Percentiles rank a stretch among this genome's conserved stretches.
Evolutionary conservation across 2,113 vertebrate species (phyloP).

Genomic region (Holacanthus passer): DNA sequence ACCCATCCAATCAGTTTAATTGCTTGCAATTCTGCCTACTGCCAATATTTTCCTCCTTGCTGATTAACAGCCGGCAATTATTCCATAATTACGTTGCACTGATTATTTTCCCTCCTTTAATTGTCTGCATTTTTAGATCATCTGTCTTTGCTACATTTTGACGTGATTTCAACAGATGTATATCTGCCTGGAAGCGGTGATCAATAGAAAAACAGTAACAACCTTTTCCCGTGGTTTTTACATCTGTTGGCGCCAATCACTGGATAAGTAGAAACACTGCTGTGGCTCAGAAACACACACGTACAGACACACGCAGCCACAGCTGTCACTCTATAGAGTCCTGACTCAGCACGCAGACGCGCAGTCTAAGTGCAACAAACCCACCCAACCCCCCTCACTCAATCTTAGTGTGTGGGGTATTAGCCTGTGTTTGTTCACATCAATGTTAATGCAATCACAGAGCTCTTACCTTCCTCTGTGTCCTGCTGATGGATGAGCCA

Average conservation of each 20-base stretch:
- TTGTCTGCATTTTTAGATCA: slow-evolving; percentile 2
- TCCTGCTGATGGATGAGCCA: slow-evolving; percentile 72
- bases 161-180: slow-evolving; percentile 16
- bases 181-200: slow-evolving; percentile 12
- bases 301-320: slow-evolving; percentile 32
- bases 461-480: slow-evolving; percentile 86
- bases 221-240: background rate
- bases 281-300: slow-evolving; percentile 46
- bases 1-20: slow-evolving; percentile 64
- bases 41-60: slow-evolving; percentile 54
- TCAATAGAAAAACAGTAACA: background rate
- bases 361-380: slow-evolving; percentile 53
- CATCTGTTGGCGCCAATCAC: slow-evolving; percentile 64
- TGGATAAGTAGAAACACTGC: slow-evolving; percentile 35
- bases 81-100: slow-evolving; percentile 47
- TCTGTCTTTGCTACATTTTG: slow-evolving; percentile 1
- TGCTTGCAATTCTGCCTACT: slow-evolving; percentile 37
- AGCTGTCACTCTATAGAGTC: slow-evolving; percentile 67
- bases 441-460: slow-evolving; percentile 77
- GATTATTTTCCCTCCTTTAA: slow-evolving; percentile 29
- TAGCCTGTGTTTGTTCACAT: slow-evolving; percentile 67
- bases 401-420: slow-evolving; percentile 44
- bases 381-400: background rate
- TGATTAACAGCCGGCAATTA: slow-evolving; percentile 66
- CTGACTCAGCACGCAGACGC: slow-evolving; percentile 74